Conservation (phyloP, 92 coral and sea anemone genomes). For the Galaxea fascicularis region DNA sequence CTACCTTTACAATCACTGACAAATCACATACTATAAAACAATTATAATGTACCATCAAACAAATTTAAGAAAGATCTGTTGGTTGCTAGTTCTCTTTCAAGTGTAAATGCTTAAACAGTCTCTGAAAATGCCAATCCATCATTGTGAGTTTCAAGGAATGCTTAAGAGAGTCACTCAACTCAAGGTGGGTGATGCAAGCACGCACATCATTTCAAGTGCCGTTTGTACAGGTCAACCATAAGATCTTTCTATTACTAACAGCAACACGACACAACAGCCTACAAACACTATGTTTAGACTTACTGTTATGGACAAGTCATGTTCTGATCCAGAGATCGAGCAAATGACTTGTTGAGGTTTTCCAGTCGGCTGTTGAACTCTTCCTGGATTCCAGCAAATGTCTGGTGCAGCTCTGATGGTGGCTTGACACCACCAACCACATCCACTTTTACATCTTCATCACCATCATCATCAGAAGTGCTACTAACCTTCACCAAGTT, state of each 20-base stretch:
- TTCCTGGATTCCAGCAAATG: conserved; percentile 92
- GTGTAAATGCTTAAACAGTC: no score
- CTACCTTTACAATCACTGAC: neutral
- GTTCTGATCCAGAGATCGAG: conserved; percentile 82
- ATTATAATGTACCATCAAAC: no score
- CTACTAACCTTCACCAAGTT: conserved; percentile 22
- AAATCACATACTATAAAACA: no score
- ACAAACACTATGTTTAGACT: neutral
- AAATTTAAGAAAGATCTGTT: no score
- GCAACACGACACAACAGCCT: neutral
- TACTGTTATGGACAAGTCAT: conserved; percentile 45
- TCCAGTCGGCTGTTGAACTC: conserved; percentile 92
- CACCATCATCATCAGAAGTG: conserved; percentile 29
- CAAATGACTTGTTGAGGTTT: conserved; percentile 82
- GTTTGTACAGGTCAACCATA: neutral
- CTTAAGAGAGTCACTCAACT: no score
- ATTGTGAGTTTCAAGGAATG: no score
- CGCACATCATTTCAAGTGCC: neutral
- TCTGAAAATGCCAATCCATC: no score
- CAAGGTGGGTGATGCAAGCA: neutral
- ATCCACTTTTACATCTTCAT: conserved; percentile 51
- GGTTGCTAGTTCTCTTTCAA: no score
- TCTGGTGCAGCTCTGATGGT: conserved; percentile 77
- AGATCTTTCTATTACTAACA: neutral
- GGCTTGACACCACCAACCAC: conserved; percentile 60